Evolutionary conservation across 2,113 vertebrate species (phyloP).

Genomic region (Gymnorhina tibicen): DNA sequence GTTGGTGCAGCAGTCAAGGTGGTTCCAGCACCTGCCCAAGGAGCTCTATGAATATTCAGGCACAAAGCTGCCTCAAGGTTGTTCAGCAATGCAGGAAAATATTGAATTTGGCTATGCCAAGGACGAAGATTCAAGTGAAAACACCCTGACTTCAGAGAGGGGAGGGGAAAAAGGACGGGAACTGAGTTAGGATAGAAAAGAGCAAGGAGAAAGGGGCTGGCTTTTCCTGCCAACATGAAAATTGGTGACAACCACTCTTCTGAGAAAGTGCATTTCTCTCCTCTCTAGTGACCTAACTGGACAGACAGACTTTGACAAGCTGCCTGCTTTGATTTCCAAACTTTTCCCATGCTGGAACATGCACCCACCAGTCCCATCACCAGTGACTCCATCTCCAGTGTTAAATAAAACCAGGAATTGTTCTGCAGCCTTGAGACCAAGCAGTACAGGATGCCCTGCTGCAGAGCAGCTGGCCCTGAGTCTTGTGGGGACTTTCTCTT

Average conservation of each 20-base stretch:
- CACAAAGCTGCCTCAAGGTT: not conserved
- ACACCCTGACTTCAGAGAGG: not conserved
- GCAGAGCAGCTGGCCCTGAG: not conserved
- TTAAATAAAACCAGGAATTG: not conserved
- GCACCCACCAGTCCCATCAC: not conserved
- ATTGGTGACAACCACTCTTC: not conserved
- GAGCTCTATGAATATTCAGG: not conserved
- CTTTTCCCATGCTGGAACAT: not conserved
- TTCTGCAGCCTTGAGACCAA: not conserved
- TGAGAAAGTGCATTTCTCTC: not conserved
- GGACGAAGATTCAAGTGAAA: not conserved
- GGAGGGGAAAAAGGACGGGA: not conserved
- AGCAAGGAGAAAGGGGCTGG: not conserved
- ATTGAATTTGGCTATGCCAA: not conserved
- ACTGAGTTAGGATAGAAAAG: not conserved
- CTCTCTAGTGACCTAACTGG: not conserved
- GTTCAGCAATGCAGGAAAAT: not conserved
- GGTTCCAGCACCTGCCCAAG: not conserved
- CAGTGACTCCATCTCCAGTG: not conserved
- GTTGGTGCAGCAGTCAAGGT: not conserved
- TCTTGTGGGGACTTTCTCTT: not conserved
- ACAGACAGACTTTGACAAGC: not conserved
- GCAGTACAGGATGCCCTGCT: not conserved
- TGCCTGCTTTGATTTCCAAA: not conserved
- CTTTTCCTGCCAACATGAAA: not conserved